A percentile compares a stretch with the other conserved stretches of the same genome.
phyloP scores from a whole-genome alignment of 2,113 vertebrate genomes.

The Sinocyclocheilus anshuiensis region DNA sequence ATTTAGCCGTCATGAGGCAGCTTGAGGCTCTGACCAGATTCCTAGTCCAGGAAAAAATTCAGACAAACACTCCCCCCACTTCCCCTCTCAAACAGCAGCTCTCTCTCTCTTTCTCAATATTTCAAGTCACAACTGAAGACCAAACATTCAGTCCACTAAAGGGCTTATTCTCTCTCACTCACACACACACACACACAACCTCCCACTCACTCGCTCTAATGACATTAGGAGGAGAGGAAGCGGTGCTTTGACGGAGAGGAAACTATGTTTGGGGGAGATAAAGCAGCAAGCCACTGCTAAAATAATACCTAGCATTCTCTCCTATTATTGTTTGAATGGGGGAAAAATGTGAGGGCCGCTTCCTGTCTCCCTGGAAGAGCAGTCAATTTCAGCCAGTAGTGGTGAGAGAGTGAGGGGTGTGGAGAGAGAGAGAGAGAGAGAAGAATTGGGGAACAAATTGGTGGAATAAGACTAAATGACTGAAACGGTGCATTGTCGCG shows the following conservation, averaged over 20 bases:
- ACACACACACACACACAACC: conserved; percentile 13
- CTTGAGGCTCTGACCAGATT: conserved; percentile 53
- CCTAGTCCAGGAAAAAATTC: conserved; percentile 51
- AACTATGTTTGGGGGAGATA: conserved; percentile 86
- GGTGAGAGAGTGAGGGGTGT: neutral
- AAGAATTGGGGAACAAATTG: neutral
- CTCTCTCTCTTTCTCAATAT: conserved; percentile 62
- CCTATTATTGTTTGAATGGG: conserved; percentile 76
- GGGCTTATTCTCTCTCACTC: conserved; percentile 26
- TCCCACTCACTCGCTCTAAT: conserved; percentile 58
- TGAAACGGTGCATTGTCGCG: neutral
- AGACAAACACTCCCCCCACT: conserved; percentile 16
- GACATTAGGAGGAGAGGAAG: conserved; percentile 71
- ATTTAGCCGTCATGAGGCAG: conserved; percentile 55
- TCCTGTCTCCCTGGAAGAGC: conserved; percentile 67
- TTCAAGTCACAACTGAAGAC: conserved; percentile 59
- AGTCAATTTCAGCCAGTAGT: conserved; percentile 51
- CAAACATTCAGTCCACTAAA: conserved; percentile 62
- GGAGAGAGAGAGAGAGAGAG: too few relatives aligned
- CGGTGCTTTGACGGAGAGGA: conserved; percentile 76
- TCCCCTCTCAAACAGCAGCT: conserved; percentile 36
- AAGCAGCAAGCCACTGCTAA: conserved; percentile 78
- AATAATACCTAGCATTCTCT: conserved; percentile 78
- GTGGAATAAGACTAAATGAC: neutral
- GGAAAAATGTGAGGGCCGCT: conserved; percentile 70